phyloP scores from a whole-genome alignment of 2,113 vertebrate genomes.

The Ia io region DNA sequence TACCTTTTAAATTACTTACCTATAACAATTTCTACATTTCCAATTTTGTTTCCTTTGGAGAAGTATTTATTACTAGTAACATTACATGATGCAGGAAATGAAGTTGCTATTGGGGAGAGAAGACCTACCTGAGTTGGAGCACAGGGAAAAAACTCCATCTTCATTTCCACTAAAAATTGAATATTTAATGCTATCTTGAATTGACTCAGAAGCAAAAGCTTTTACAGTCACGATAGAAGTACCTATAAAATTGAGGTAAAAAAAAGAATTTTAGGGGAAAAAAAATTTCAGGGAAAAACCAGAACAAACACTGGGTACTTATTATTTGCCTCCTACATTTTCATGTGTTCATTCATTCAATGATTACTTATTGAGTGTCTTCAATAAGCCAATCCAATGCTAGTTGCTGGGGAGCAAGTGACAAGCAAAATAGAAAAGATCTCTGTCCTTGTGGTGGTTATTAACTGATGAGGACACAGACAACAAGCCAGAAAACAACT shows the following conservation, averaged over 20 bases:
- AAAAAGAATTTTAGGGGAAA: background rate
- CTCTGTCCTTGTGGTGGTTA: background rate
- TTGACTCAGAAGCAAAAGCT: constrained; percentile 79
- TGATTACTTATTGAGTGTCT: background rate
- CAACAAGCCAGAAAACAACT: background rate
- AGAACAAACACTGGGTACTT: background rate
- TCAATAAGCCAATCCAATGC: background rate
- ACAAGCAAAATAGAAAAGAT: background rate
- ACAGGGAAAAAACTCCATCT: constrained; percentile 85
- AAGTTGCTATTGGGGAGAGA: background rate
- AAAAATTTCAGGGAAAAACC: background rate
- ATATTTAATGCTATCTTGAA: constrained; percentile 83
- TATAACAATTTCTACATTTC: background rate
- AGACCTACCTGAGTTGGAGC: constrained; percentile 85
- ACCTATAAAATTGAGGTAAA: constrained; percentile 78
- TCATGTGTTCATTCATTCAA: background rate
- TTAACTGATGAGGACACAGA: background rate
- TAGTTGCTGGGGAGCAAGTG: background rate
- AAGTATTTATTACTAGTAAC: background rate
- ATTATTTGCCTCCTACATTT: background rate
- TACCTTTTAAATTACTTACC: background rate
- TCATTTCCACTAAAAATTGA: constrained; percentile 88
- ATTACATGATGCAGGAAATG: background rate
- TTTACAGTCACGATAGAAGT: constrained; percentile 88
- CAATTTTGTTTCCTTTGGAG: background rate